Evolutionary conservation across 37 sponge, comb jelly and placozoan genomes (phyloP), one percentile per base, ranked within the genome.

Genomic region (Ephydatia muelleri): DNA sequence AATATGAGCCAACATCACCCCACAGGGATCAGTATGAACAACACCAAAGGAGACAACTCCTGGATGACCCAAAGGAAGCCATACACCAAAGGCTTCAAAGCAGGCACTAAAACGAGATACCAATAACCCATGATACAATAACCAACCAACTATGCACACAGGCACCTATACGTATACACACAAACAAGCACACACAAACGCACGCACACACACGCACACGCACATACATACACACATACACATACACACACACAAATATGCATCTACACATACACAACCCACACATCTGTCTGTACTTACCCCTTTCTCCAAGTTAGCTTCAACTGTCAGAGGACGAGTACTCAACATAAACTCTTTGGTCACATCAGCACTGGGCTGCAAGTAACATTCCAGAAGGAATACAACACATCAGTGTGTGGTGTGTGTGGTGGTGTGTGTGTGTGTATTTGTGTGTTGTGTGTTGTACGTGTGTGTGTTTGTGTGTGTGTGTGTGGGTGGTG

Each of bases 271-370:
- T 28, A 35, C 3, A 34, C 28, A 28, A 73, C 6, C 75, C 75
- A 73, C 32, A 73, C 35, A 35, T 9, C 3, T 8, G 8, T 8
- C 4, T 43, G 47, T 8, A 43, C 47, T 11, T 8, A 43, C 47
- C 6, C 47, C 4, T 43, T 4, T 43, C 6, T 8, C 4, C 47
- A 43, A 84, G 72, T 93, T 95, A 3, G 97, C 97, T 77, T 99
- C 99, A 35, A 99, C 97, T 39, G 84, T 84, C 38, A 97, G 75
- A 14, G 97, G 95, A 38, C 86, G 82, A 14, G 92, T 72, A 64
- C 97, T 95, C 78, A 99, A 80, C 86, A 99, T 86, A 72, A 89
- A 96, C 26, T 92, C 83, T 77, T 97, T 99, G 27, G 92, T 78
- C 19, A 94, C 82, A 8, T 99, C 99, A 23, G 78, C 72, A 37